A percentile compares a stretch with the other conserved stretches of the same genome.
Evolutionary conservation across 1,140 invertebrate species (phyloP).

Genomic region (Cydia amplana): DNA sequence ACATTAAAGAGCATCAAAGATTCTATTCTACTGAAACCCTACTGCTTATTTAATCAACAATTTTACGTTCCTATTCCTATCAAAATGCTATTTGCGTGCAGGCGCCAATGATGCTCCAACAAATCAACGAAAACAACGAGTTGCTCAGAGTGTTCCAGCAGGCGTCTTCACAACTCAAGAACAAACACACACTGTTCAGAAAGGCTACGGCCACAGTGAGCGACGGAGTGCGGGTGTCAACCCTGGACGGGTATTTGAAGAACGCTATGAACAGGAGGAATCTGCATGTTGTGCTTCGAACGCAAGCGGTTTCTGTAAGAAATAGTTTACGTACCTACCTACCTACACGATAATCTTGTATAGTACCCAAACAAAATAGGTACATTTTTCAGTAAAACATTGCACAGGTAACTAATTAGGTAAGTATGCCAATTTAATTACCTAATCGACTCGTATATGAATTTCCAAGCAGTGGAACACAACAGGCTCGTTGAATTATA

Average conservation of each 20-base stretch:
- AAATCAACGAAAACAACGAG: slow-evolving; percentile 57
- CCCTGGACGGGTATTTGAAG: slow-evolving; percentile 84
- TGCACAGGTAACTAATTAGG: too few relatives aligned
- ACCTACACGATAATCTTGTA: too few relatives aligned
- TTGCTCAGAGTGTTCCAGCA: slow-evolving; percentile 76
- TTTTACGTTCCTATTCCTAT: not conserved
- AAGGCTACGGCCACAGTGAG: slow-evolving; percentile 65
- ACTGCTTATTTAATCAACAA: not conserved
- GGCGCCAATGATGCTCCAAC: slow-evolving; percentile 68
- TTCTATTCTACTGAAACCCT: too few relatives aligned
- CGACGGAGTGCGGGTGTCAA: slow-evolving; percentile 85
- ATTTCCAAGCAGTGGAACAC: too few relatives aligned
- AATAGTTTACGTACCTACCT: too few relatives aligned
- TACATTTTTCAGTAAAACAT: too few relatives aligned
- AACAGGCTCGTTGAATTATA: too few relatives aligned
- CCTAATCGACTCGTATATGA: too few relatives aligned
- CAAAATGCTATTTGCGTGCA: slow-evolving; percentile 37
- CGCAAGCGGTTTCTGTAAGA: slow-evolving; percentile 80
- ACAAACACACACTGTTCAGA: slow-evolving; percentile 58
- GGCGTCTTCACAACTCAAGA: slow-evolving; percentile 71
- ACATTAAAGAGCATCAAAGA: too few relatives aligned
- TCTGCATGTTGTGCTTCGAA: slow-evolving; percentile 84
- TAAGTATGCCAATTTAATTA: too few relatives aligned
- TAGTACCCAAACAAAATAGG: too few relatives aligned
- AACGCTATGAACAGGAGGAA: slow-evolving; percentile 84